Base-by-base conservation (phyloP, 2,797 vertebrate species). In the Urosaurus nigricauda region DNA sequence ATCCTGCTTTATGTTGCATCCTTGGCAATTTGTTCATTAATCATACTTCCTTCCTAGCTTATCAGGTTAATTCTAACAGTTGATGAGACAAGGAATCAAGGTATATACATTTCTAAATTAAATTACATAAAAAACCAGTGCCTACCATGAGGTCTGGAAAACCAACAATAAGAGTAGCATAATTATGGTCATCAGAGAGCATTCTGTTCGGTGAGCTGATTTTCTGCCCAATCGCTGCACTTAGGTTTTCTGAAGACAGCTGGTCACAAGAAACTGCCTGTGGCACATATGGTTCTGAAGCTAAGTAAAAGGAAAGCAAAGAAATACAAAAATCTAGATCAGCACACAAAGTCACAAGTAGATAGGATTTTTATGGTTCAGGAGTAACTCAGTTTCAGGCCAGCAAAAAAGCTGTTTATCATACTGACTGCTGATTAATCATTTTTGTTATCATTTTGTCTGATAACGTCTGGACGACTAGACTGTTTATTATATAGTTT, bases 61-160 rank as follows among this genome's bases (percentile, higher is more conserved):
- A 60, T 83, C 85, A 87, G 19, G n/a, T 87, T 81, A 91, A 87
- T 71, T 92, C 83, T 81, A 32, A 77, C 85, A 24, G 43, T 79
- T 60, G 90, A 86, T 0, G 0, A 13, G 73, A 58, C 81, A 75
- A 26, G 89, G 89, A 89, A 94, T 65, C 92, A 89, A 83, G 2
- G 35, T 86, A 79, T 19, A 17, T 84, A 80, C 81, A 93, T 78
- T 89, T 93, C 32, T 26, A 53, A 75, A 47, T 60, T n/a, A 79
- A 32, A 79, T 16, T 11, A 29, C 24, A 51, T 8, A 12, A 35
- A n/a, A 78, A 53, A 51, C 14, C 1, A 65, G 26, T 35, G 37
- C 79, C 43, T 96, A 99, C 99, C 98, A 99, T 96, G 63, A 99
- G 98, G 94, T 99, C 98, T 74, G 99, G 99, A 95, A 99, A 99